Percentiles rank a stretch among this genome's conserved stretches.
Conservation (phyloP, 2,888 invertebrate genomes). For the Stictocephala bisonia region DNA sequence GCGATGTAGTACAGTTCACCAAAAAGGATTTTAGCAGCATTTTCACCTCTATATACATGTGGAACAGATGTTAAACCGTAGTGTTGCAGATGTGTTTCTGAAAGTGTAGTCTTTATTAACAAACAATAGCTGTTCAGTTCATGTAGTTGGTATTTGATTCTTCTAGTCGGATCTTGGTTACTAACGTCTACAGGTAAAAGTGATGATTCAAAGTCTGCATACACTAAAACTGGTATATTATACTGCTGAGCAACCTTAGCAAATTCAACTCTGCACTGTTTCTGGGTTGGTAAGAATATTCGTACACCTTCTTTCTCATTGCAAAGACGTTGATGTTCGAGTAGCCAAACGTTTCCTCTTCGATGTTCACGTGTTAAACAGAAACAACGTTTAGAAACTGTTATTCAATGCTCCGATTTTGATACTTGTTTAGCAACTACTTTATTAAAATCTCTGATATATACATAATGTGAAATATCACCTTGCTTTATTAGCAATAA, state of each 20-base stretch:
- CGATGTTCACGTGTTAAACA: too few species aligned
- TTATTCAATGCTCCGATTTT: not conserved
- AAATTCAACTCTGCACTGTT: too few species aligned
- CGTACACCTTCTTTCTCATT: too few species aligned
- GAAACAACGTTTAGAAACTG: too few species aligned
- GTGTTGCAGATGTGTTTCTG: slow-evolving; percentile 10
- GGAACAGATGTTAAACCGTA: slow-evolving; percentile 6
- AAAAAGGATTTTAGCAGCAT: slow-evolving; percentile 4
- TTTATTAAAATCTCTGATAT: not conserved
- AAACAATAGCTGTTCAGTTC: slow-evolving; percentile 27
- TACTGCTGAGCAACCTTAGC: slow-evolving; percentile 2
- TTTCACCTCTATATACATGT: slow-evolving; percentile 13
- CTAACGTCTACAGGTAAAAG: not conserved
- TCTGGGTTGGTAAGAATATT: too few species aligned
- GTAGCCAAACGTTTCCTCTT: too few species aligned
- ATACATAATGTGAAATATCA: not conserved
- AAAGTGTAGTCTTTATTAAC: not conserved
- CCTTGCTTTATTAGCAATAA: not conserved
- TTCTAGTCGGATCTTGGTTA: not conserved
- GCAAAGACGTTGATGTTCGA: too few species aligned
- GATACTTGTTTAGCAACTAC: not conserved
- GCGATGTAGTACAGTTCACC: slow-evolving; percentile 11
- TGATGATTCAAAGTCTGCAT: slow-evolving; percentile 20
- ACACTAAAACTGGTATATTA: slow-evolving; percentile 1
- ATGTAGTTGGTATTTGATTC: slow-evolving; percentile 2